Base-by-base conservation (phyloP, 2,113 vertebrate species). In the Cyanocitta stelleri region DNA sequence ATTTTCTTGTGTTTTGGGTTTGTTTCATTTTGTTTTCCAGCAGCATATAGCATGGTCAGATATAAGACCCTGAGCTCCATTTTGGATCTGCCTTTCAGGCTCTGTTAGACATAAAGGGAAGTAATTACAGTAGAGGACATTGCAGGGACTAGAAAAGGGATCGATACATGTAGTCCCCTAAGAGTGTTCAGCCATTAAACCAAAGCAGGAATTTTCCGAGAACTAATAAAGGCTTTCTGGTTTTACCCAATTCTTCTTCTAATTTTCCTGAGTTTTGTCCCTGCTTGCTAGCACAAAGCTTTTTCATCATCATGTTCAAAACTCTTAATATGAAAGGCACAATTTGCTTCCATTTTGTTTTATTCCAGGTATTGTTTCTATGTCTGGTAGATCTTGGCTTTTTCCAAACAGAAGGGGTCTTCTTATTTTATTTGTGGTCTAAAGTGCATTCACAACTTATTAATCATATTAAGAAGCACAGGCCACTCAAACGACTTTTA, bases 71-170 rank as follows among this genome's bases (percentile, higher is more conserved):
- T 15, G n/a, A 61, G 84, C 54, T 90, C 82, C 44, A 90, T 77
- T 95, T 94, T 78, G 81, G 49, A 89, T 41, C 44, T 80, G 64
- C 67, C 72, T 95, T 83, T 97, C 87, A 92, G 78, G 82, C 55
- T 92, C 62, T 91, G 92, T 41, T 82, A 83, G 61, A 80, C 24
- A 58, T 59, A 85, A 84, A 93, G 69, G 11, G 62, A 97, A 58
- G 90, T 96, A 91, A 96, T 96, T 96, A 93, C 79, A 76, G 62
- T 51, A 69, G 76, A 92, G 58, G 92, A 95, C 81, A 91, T n/a
- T 72, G 67, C 54, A 89, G 58, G 83, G 19, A 82, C 63, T 78
- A 84, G 85, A 92, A 96, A 35, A 83, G 84, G 44, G 46, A 87
- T 92, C 75, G 7, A 90, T 93, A 37, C 27, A 43, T 56, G 5